Conservation (phyloP, 1,140 invertebrate genomes). For the Ips nitidus region DNA sequence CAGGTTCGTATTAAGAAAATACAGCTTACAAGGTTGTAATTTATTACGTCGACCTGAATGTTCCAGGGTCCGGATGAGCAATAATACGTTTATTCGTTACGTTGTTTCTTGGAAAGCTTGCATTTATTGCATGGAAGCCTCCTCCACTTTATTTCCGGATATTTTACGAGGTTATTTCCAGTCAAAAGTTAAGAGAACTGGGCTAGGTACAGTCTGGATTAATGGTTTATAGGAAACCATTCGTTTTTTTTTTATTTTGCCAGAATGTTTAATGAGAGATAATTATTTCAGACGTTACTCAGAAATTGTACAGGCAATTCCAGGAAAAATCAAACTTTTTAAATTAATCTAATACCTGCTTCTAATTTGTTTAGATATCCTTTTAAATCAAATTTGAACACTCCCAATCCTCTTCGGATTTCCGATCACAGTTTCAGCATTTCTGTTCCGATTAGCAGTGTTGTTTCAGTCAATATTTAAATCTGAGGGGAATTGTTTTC, state of each 20-base stretch:
- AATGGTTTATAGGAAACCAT: too few relatives aligned
- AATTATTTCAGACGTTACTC: too few relatives aligned
- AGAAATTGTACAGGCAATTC: too few relatives aligned
- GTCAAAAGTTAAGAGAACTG: too few relatives aligned
- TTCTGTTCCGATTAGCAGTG: conserved; percentile 3
- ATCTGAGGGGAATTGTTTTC: conserved; percentile 7
- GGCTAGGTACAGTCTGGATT: too few relatives aligned
- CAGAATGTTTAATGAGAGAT: too few relatives aligned
- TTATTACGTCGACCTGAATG: neutral
- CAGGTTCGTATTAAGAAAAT: neutral
- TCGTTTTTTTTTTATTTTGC: too few relatives aligned
- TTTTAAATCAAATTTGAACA: conserved; percentile 5
- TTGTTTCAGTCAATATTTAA: conserved; percentile 16
- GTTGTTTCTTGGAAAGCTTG: neutral
- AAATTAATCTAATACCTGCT: too few relatives aligned
- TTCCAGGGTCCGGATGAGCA: neutral
- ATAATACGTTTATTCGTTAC: neutral
- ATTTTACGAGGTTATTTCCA: too few relatives aligned
- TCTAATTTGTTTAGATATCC: too few relatives aligned
- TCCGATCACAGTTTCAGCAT: conserved; percentile 4
- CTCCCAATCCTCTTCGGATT: neutral
- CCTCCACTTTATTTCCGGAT: too few relatives aligned
- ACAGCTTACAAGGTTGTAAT: conserved; percentile 5
- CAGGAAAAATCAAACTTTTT: too few relatives aligned
- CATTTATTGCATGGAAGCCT: conserved; percentile 6